These are phyloP conservation scores for Sula dactylatra DNA, from an alignment of 2,113 vertebrate genomes.

Conservation along the genomic window DNA sequence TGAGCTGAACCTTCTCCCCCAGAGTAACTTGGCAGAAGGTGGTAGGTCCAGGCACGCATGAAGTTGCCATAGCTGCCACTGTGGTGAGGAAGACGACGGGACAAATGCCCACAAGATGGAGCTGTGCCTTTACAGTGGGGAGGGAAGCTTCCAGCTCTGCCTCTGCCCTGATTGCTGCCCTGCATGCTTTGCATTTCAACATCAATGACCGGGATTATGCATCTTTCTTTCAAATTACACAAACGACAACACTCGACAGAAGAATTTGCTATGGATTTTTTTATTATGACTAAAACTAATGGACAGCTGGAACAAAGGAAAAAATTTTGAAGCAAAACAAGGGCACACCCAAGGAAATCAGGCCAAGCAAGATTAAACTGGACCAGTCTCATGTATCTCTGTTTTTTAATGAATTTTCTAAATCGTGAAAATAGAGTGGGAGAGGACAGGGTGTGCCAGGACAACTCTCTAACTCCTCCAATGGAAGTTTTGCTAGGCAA, in stretches of 20 bases:
- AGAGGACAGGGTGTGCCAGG: background rate
- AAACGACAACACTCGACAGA: background rate
- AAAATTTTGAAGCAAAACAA: background rate
- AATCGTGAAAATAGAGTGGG: background rate
- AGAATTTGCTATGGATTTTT: background rate
- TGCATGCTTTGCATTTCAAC: fast-evolving
- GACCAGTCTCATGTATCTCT: background rate
- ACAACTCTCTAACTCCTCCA: background rate
- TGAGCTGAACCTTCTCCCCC: background rate
- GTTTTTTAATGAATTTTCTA: background rate
- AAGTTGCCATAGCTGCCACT: background rate
- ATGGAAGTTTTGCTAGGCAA: background rate
- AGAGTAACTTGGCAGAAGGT: background rate
- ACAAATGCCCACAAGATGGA: conserved; percentile 58
- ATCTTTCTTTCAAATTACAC: background rate
- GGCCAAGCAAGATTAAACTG: background rate
- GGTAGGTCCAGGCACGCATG: fast-evolving
- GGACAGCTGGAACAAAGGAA: background rate
- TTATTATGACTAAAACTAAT: background rate
- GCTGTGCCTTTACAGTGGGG: conserved; percentile 45
- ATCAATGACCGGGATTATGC: fast-evolving
- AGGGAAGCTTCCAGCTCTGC: background rate
- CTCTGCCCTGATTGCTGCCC: background rate
- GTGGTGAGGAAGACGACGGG: background rate
- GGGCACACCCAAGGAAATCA: background rate